A percentile compares a stretch with the other conserved stretches of the same genome.
phyloP scores from a whole-genome alignment of 2,113 vertebrate genomes.

The Colinus virginianus region DNA sequence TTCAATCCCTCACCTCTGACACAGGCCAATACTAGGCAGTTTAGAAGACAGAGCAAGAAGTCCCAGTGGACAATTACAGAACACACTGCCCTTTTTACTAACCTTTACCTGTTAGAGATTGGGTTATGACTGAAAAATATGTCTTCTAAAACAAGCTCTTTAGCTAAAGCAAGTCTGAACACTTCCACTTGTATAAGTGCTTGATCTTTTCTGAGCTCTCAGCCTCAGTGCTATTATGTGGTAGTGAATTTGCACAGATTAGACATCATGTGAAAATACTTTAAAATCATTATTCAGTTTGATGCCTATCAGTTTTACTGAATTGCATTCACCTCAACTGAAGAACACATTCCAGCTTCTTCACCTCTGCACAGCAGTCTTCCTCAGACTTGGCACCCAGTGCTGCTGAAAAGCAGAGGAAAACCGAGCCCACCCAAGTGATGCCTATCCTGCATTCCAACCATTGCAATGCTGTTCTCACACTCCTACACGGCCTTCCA shows the following conservation, averaged over 20 bases:
- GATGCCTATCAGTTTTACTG: conserved; percentile 70
- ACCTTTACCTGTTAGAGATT: background rate
- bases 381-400: conserved; percentile 53
- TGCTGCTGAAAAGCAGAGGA: conserved; percentile 10
- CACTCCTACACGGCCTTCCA: conserved; percentile 6
- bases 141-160: conserved; percentile 29
- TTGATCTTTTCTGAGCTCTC: conserved; percentile 60
- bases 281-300: conserved; percentile 68
- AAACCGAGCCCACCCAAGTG: conserved; percentile 68
- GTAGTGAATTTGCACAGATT: conserved; percentile 70
- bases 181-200: conserved; percentile 30
- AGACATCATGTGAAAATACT: conserved; percentile 71
- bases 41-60: conserved; percentile 11
- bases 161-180: conserved; percentile 60
- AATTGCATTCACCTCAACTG: conserved; percentile 52
- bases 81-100: background rate
- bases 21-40: background rate
- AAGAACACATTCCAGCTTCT: conserved; percentile 46
- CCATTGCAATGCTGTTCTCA: background rate
- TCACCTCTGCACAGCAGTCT: conserved; percentile 14
- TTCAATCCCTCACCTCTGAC: background rate
- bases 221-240: conserved; percentile 64
- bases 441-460: conserved; percentile 55
- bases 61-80: background rate
- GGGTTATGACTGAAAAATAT: conserved; percentile 18